These are phyloP conservation scores for Teleiodes luculella DNA, from an alignment of 2,888 invertebrate species.

Conservation along the genomic window DNA sequence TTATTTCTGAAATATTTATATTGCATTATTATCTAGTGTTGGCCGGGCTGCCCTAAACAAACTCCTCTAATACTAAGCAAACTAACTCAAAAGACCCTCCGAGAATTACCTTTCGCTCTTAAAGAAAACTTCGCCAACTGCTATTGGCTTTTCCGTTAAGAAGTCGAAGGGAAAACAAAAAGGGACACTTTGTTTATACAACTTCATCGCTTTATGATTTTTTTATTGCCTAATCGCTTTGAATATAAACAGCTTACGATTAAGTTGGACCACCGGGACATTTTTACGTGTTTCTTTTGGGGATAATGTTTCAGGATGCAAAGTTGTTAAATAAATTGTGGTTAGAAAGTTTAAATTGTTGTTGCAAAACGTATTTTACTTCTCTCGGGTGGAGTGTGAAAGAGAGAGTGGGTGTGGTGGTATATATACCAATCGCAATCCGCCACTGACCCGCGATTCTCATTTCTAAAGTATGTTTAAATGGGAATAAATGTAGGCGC, in stretches of 20 bases:
- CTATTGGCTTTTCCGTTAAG: slow-evolving; percentile 53
- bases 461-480: no score
- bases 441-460: no score
- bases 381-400: no score
- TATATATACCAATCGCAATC: no score
- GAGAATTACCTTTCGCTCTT: slow-evolving; percentile 58
- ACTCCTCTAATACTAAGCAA: slow-evolving; percentile 64
- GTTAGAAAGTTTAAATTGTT: no score
- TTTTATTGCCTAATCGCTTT: slow-evolving; percentile 20
- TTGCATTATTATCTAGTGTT: slow-evolving; percentile 62
- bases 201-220: slow-evolving; percentile 29
- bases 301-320: background rate
- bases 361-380: no score
- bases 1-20: slow-evolving; percentile 59
- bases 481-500: no score
- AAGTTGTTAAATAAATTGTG: background rate
- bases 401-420: no score
- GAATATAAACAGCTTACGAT: slow-evolving; percentile 8
- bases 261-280: background rate
- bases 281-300: background rate
- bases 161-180: slow-evolving; percentile 40
- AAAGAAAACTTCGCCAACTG: slow-evolving; percentile 56
- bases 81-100: slow-evolving; percentile 55
- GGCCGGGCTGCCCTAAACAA: slow-evolving; percentile 54
- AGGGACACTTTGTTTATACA: slow-evolving; percentile 34